Conservation (phyloP, 53 echinoderm and acorn worm genomes). For the Mesocentrotus franciscanus region DNA sequence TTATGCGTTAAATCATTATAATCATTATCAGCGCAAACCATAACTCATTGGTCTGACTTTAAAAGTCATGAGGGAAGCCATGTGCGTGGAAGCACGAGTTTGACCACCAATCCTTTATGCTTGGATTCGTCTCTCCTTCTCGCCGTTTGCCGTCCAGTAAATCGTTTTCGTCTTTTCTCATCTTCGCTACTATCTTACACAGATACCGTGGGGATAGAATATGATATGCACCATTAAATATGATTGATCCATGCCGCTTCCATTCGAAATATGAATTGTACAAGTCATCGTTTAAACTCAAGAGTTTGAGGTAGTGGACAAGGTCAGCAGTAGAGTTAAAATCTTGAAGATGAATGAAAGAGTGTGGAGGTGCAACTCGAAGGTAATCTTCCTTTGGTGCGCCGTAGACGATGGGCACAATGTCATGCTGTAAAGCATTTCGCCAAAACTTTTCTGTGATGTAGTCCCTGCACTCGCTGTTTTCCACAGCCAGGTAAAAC, state of each 20-base stretch:
- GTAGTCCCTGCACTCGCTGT: too few relatives aligned
- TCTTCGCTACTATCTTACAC: not conserved
- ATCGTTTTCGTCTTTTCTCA: not conserved
- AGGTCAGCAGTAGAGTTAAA: conserved; percentile 39
- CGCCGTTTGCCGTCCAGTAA: not conserved
- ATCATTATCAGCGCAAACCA: too few relatives aligned
- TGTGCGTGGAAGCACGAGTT: not conserved
- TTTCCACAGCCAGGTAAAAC: too few relatives aligned
- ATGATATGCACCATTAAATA: not conserved
- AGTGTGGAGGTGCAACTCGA: conserved; percentile 39
- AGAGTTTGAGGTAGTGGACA: conserved; percentile 3
- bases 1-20: too few relatives aligned
- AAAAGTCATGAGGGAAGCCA: not conserved
- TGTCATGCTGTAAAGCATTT: conserved; percentile 17
- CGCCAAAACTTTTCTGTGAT: too few relatives aligned
- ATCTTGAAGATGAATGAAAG: conserved; percentile 62
- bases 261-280: conserved; percentile 63
- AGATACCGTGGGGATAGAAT: not conserved
- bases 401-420: conserved; percentile 59
- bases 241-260: conserved; percentile 28
- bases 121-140: not conserved
- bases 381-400: conserved; percentile 46
- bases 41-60: too few relatives aligned
- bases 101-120: not conserved
- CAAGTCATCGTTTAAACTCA: conserved; percentile 19